Evolutionary conservation across 1,140 invertebrate genomes (phyloP), one percentile per base, ranked within the genome.

Genomic region (Brachionus rubens): DNA sequence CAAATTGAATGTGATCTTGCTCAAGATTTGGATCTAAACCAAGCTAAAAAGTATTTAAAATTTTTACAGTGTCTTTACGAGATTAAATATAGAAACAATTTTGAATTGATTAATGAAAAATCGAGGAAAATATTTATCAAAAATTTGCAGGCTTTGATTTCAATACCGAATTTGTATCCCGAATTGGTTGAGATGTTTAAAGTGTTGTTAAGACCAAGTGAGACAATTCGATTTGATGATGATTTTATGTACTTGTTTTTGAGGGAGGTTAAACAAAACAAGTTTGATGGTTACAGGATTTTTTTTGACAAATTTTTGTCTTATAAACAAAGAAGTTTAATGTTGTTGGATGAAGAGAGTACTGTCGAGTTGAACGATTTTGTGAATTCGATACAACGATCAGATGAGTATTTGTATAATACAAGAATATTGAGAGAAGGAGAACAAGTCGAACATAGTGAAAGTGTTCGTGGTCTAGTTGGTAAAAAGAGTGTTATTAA

Each of bases 241-340:
- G 33, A 65, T 43, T 14, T 65, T 9, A 43, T 65, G 33, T 65
- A 43, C 12, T 65, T 65, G 40, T 65, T 7, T 7, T 41, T 65
- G 59, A 65, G 21, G 30, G 12, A 30, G 24, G 14, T 59, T 3
- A 28, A 33, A 33, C 16, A 33, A 36, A 59, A 16, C 14, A 10
- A 2, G 33, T 33, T 30, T 12, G 14, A 33, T 14, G n/a, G 33
- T 6, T 33, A 6, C 5, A 1, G 24, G 7, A 24, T 7, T 1
- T 43, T 65, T 26, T 65, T 65, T 36, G 14, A 65, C 10, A 43
- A 16, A 5, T 4, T 65, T 43, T 43, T 65, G 36, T 43, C 16
- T 3, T 16, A 24, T 19, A 65, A 43, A 43, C 41, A 65, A 43
- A 43, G 36, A 43, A 65, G 12, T 14, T 12, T 65, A 10, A 43